phyloP scores from a whole-genome alignment of 2,797 vertebrate genomes.

The Cetoscarus ocellatus region DNA sequence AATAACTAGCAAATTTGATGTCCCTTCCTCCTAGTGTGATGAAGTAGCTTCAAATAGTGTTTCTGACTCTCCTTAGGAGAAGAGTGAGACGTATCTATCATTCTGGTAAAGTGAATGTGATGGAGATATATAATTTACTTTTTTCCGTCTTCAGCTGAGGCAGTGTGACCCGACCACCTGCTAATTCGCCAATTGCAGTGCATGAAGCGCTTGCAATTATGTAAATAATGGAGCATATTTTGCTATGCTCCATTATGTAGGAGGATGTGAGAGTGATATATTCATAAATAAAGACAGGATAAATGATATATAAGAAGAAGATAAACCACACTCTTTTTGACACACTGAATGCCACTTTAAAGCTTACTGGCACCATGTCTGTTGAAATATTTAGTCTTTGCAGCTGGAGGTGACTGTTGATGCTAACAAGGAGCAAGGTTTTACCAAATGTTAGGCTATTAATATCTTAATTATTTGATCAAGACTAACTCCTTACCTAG shows the following conservation, averaged over 20 bases:
- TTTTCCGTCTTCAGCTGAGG: conserved; percentile 18
- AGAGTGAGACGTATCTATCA: neutral
- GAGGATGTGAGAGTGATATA: neutral
- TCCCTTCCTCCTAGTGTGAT: too few relatives aligned
- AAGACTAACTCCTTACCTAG: too few relatives aligned
- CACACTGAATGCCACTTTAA: neutral
- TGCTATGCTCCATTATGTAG: conserved; percentile 10
- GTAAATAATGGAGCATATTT: conserved; percentile 41
- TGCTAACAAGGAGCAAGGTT: too few relatives aligned
- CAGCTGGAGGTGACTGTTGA: too few relatives aligned
- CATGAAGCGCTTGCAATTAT: conserved; percentile 27
- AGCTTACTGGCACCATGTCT: neutral
- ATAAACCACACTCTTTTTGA: neutral
- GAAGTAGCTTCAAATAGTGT: neutral
- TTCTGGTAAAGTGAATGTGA: neutral
- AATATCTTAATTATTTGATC: too few relatives aligned
- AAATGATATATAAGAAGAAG: neutral
- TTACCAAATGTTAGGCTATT: too few relatives aligned
- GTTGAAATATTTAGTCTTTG: too few relatives aligned
- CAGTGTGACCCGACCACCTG: conserved; percentile 33
- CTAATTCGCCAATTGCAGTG: conserved; percentile 28
- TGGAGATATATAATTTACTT: conserved; percentile 10
- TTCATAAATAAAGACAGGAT: conserved; percentile 10
- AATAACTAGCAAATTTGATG: too few relatives aligned
- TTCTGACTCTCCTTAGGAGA: neutral